These are phyloP conservation scores for Misgurnus mizolepis DNA, from an alignment of 2,113 vertebrate genomes.

Conservation along the genomic window DNA sequence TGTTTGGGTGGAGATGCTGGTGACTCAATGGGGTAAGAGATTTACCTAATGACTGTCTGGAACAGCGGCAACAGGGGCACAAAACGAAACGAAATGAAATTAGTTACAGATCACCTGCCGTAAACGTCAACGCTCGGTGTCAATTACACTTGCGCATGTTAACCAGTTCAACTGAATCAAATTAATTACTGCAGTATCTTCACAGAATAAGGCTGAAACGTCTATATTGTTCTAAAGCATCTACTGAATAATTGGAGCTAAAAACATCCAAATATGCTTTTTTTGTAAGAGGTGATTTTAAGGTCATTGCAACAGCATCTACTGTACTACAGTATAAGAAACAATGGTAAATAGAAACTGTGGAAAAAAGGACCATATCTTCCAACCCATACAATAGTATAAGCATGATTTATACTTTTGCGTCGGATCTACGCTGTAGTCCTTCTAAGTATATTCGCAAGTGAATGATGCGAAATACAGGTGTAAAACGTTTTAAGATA, in stretches of 20 bases:
- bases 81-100: slow-evolving; percentile 19
- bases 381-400: too few species aligned
- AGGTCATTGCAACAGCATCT: slow-evolving; percentile 43
- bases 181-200: slow-evolving; percentile 28
- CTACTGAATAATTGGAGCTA: background rate
- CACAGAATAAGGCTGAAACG: background rate
- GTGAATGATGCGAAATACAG: too few species aligned
- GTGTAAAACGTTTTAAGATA: too few species aligned
- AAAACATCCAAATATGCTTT: background rate
- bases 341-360: background rate
- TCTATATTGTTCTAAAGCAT: background rate
- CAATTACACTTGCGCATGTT: slow-evolving; percentile 25
- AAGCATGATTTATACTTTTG: too few species aligned
- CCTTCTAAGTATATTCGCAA: too few species aligned
- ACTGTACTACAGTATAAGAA: slow-evolving; percentile 11
- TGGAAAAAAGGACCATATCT: too few species aligned
- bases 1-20: slow-evolving; percentile 48
- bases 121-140: slow-evolving; percentile 34
- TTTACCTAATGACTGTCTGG: slow-evolving; percentile 44
- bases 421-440: too few species aligned
- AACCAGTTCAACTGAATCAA: slow-evolving; percentile 26
- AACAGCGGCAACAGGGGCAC: slow-evolving; percentile 26
- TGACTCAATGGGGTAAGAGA: slow-evolving; percentile 23
- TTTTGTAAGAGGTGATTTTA: slow-evolving; percentile 15
- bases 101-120: slow-evolving; percentile 36